Conservation (phyloP, 2,113 vertebrate species). For the Daboia siamensis region DNA sequence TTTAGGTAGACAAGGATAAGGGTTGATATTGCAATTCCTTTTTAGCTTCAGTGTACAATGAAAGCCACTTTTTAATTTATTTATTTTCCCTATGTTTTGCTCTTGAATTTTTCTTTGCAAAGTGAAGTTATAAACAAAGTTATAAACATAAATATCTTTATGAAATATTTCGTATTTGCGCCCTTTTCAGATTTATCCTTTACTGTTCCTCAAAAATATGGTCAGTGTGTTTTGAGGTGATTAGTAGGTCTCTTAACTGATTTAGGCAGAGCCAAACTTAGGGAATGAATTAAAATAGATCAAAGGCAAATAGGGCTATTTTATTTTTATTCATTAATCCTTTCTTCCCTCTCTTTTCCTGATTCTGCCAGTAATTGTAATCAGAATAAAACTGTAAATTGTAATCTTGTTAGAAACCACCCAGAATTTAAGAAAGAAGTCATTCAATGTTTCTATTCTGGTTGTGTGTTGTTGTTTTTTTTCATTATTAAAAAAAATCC, state of each 20-base stretch:
- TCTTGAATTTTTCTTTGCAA: neutral
- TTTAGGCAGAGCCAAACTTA: neutral
- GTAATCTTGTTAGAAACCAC: neutral
- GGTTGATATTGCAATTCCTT: neutral
- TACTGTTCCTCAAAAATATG: neutral
- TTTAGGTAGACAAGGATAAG: neutral
- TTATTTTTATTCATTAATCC: neutral
- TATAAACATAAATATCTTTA: neutral
- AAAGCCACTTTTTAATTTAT: neutral
- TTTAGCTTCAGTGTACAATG: neutral
- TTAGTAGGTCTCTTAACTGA: too few species aligned
- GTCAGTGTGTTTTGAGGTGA: neutral
- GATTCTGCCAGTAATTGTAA: neutral
- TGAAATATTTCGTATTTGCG: neutral
- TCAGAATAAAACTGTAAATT: constrained; percentile 3
- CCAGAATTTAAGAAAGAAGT: neutral
- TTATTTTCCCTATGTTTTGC: neutral
- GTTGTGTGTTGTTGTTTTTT: too few species aligned
- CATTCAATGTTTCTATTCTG: constrained; percentile 7
- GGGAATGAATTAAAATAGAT: neutral
- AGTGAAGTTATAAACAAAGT: neutral
- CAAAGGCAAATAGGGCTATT: neutral
- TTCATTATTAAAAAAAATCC: neutral
- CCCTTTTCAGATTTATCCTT: neutral
- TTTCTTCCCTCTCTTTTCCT: neutral